Evolutionary conservation across 2,113 vertebrate species (phyloP).

Genomic region (Girardinichthys multiradiatus): DNA sequence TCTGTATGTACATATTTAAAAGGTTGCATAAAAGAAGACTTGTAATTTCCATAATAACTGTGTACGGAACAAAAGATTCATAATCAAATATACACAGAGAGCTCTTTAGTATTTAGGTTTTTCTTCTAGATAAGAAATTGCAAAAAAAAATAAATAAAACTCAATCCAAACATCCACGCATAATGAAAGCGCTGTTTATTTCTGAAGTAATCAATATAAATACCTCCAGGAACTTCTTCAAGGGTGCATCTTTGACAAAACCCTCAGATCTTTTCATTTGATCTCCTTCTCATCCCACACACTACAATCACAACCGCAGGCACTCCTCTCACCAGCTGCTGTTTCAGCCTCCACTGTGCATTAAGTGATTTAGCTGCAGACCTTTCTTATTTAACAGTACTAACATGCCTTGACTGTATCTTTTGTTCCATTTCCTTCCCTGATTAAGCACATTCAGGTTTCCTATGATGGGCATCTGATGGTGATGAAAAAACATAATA

Average conservation of each 20-base stretch:
- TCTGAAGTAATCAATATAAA: conserved; percentile 43
- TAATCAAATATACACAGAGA: conserved; percentile 19
- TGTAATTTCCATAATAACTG: not conserved
- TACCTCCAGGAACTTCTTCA: conserved; percentile 28
- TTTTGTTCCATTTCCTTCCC: conserved; percentile 5
- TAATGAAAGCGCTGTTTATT: conserved; percentile 30
- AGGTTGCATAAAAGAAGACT: not conserved
- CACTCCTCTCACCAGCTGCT: conserved; percentile 17
- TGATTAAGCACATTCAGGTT: conserved; percentile 6
- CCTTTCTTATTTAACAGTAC: conserved; percentile 12
- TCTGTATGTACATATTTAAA: not conserved
- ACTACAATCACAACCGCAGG: conserved; percentile 17
- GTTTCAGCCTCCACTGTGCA: conserved; percentile 10
- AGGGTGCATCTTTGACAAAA: conserved; percentile 25
- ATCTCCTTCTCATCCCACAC: conserved; percentile 32
- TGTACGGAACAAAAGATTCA: not conserved
- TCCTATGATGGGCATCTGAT: conserved; percentile 1
- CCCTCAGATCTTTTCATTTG: conserved; percentile 40
- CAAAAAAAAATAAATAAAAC: conserved; percentile 2
- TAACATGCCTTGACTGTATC: conserved; percentile 11
- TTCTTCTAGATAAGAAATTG: conserved; percentile 8
- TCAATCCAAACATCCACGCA: conserved; percentile 7
- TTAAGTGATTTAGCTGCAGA: conserved; percentile 14
- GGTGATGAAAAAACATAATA: not conserved
- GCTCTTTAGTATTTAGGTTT: conserved; percentile 1